Base-by-base conservation (phyloP, 1,140 invertebrate species). In the Laupala kohalensis region DNA sequence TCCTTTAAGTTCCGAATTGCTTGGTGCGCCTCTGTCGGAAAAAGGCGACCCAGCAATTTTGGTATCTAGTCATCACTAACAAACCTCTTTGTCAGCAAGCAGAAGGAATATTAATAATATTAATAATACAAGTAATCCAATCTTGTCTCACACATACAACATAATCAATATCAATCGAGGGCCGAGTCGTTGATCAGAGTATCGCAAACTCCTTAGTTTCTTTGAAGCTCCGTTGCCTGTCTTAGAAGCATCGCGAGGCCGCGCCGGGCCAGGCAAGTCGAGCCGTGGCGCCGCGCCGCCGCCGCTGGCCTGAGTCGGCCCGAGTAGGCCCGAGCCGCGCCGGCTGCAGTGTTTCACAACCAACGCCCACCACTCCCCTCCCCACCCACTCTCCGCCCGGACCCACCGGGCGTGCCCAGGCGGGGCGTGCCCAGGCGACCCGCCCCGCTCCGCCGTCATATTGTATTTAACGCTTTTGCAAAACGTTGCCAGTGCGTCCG, bases 1-100 rank as follows among this genome's bases (percentile, higher is more conserved):
- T 74, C 73, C 73, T 74, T 74, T 71, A 71, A 71, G 69, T 74
- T 73, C 69, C 69, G 69, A 65, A 73, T 71, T 73, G 72, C 70
- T 74, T 70, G 71, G 73, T 73, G 67, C 25, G 25, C 68, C 72
- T 64, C 27, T 71, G 63, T 65, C 65, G 25, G 53, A 29, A 25
- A 71, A 71, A 65, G 72, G 68, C 69, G 68, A 25, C 73, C 71
- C 70, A 68, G 67, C 73, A 74, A 67, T 74, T 71, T 74, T 67
- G 64, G 65, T 71, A 71, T 72, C 73, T 74, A 74, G 73, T 74
- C 73, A 74, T 72, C 70, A 74, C 29, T 71, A 69, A 71, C 64
- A 72, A 70, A 70, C 29, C 67, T 68, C 67, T 68, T 68, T 68
- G 67, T 68, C 67, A 68, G 67, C 75, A 75, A 75, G 69, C 71